Evolutionary conservation across 1,140 invertebrate species (phyloP).

Genomic region (Anastatus disparis): DNA sequence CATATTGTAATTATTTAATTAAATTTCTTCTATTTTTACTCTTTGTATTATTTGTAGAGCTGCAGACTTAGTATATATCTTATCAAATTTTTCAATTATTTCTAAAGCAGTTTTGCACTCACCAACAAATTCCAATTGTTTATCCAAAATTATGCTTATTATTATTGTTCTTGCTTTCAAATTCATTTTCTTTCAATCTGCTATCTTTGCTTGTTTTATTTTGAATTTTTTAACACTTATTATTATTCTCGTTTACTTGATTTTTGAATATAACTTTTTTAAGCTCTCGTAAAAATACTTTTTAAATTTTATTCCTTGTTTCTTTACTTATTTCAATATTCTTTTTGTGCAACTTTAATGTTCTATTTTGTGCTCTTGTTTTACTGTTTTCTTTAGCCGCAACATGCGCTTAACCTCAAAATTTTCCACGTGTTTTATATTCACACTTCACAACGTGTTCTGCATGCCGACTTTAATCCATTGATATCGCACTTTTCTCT

Average conservation of each 20-base stretch:
- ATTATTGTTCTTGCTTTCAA: neutral
- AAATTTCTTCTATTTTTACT: neutral
- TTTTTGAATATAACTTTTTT: too few species aligned
- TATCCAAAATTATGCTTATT: neutral
- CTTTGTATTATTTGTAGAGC: too few species aligned
- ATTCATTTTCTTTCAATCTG: neutral
- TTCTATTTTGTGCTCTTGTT: too few species aligned
- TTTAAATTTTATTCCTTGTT: too few species aligned
- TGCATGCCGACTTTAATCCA: neutral
- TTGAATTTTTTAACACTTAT: neutral
- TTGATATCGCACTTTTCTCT: neutral
- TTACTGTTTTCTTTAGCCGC: neutral
- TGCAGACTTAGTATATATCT: too few species aligned
- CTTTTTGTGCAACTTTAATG: too few species aligned
- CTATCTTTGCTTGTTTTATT: neutral
- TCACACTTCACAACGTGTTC: neutral
- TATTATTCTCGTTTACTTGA: neutral
- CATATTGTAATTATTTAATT: neutral
- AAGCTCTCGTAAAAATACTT: too few species aligned
- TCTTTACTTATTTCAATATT: neutral
- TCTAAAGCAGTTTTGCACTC: constrained; percentile 4
- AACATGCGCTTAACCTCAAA: neutral
- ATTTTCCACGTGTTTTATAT: neutral
- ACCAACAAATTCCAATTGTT: constrained; percentile 3
- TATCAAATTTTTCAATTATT: too few species aligned